Percentiles rank a stretch among this genome's conserved stretches.
phyloP scores from a whole-genome alignment of 1,140 invertebrate genomes.

The Parasteatoda tepidariorum region DNA sequence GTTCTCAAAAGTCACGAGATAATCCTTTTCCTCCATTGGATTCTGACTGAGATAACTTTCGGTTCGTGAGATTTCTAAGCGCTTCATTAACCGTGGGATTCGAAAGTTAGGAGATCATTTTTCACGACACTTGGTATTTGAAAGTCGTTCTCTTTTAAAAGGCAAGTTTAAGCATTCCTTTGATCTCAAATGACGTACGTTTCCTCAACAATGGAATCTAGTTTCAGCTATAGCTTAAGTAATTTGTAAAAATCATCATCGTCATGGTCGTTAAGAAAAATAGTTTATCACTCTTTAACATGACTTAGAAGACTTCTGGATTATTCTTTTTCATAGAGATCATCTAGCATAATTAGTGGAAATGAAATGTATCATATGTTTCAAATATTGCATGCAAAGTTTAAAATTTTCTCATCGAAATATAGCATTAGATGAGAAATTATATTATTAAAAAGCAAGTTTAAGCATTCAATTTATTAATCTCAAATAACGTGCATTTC shows the following conservation, averaged over 20 bases:
- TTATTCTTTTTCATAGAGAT: too few relatives aligned
- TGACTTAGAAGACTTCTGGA: not conserved
- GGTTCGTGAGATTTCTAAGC: slow-evolving; percentile 36
- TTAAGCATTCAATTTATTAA: too few relatives aligned
- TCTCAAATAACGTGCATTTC: too few relatives aligned
- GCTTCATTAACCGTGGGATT: slow-evolving; percentile 42
- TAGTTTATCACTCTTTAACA: not conserved
- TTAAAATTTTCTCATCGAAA: too few relatives aligned
- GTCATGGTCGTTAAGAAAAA: not conserved
- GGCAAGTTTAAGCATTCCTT: not conserved
- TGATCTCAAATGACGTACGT: not conserved
- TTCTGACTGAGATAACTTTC: slow-evolving; percentile 8
- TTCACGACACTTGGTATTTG: slow-evolving; percentile 25
- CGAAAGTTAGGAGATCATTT: slow-evolving; percentile 16
- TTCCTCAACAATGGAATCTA: not conserved
- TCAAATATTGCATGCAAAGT: too few relatives aligned
- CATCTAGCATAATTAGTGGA: too few relatives aligned
- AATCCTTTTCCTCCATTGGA: slow-evolving; percentile 28
- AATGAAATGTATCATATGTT: too few relatives aligned
- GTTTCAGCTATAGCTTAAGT: too few relatives aligned
- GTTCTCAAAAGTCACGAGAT: slow-evolving; percentile 18
- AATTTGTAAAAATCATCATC: not conserved
- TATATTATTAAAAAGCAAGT: too few relatives aligned
- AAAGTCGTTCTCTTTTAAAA: not conserved
- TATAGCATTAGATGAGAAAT: too few relatives aligned